Conservation (phyloP, 2,797 vertebrate genomes). For the Channallabes apus region DNA sequence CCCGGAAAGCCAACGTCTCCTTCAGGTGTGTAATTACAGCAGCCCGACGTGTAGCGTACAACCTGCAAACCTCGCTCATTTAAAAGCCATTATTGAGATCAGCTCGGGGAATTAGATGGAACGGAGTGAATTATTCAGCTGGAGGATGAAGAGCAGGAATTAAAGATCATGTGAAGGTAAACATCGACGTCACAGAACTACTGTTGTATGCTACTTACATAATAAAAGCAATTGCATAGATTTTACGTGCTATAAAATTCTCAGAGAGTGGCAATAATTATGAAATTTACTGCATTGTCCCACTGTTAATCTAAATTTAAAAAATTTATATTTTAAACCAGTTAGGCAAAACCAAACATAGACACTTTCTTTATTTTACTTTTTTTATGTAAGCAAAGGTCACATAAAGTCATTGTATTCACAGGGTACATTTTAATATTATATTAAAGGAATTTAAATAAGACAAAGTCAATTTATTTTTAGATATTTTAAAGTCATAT, state of each 20-base stretch:
- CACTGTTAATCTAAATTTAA: neutral
- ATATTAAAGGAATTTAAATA: too few species aligned
- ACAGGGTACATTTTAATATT: too few species aligned
- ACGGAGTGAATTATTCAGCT: slow-evolving; percentile 47
- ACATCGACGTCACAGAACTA: neutral
- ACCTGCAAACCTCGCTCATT: slow-evolving; percentile 26
- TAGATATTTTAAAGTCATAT: too few species aligned
- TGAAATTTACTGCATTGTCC: neutral
- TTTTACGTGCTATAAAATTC: neutral
- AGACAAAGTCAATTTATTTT: too few species aligned
- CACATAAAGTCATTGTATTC: too few species aligned
- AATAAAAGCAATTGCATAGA: neutral
- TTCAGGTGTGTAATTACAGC: slow-evolving; percentile 22
- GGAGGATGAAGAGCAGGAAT: slow-evolving; percentile 15
- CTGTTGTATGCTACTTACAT: neutral
- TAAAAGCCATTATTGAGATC: slow-evolving; percentile 45
- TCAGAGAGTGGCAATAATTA: neutral
- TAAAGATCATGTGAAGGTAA: neutral
- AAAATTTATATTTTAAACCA: neutral
- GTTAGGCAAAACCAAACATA: neutral
- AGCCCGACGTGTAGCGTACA: neutral
- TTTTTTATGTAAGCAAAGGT: too few species aligned
- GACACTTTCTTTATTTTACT: too few species aligned
- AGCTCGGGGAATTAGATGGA: slow-evolving; percentile 37
- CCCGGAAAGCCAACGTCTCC: slow-evolving; percentile 19